Base-by-base conservation (phyloP, 2,797 vertebrate species). In the Halcyon leucocephala region DNA sequence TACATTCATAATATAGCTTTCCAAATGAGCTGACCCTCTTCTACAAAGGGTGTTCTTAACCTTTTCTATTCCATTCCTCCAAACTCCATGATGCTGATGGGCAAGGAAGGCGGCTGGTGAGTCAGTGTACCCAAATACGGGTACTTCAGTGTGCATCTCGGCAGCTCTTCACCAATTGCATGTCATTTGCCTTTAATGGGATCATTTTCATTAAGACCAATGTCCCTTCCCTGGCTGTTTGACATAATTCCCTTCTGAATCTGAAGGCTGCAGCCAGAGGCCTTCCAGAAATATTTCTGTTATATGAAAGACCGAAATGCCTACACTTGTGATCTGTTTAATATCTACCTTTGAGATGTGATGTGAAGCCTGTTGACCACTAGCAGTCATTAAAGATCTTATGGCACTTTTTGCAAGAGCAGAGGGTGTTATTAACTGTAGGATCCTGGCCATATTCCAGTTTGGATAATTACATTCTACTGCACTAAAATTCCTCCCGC, bases 401-500 rank as follows among this genome's bases (percentile, higher is more conserved):
- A 92, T 57, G 90, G 97, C 90, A 95, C 70, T 94, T 97, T 98
- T 97, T 97, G 97, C 97, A 97, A 97, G 97, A 97, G 96, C 93
- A 96, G 96, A 97, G 97, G 95, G 92, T 95, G 66, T 90, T 96
- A 94, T 97, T 96, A 98, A 97, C 87, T 96, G 94, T 49, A 65
- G 96, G 94, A 95, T 97, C 93, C 96, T 98, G 98, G 98, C 97
- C 71, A 2, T 8, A 71, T 72, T 97, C 98, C 98, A 98, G 92
- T 89, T 93, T 78, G 97, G 97, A 97, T 98, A 98, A 98, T 98
- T 98, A 97, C 97, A 97, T 97, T 97, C 95, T 91, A 95, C 93
- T 60, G 69, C 96, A 93, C 94, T 97, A 96, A 97, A 97, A 88
- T 96, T 97, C 93, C 96, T 96, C 97, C 97, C 92, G 94, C 88